Base-by-base conservation (phyloP, 2,797 vertebrate genomes). In the Mormyrops boulengeri region DNA sequence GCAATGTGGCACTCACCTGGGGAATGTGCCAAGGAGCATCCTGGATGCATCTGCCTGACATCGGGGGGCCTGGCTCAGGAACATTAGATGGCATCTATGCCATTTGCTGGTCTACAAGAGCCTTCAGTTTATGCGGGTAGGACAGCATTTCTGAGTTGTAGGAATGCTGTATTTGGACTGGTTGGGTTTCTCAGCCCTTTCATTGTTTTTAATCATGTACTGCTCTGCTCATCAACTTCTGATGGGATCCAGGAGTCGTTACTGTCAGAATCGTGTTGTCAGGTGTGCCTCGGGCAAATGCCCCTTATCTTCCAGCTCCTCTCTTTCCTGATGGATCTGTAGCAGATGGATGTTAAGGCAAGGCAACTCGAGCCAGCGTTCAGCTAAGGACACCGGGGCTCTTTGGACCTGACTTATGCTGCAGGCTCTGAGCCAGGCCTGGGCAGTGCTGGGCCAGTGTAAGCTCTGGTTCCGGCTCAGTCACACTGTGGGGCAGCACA, bases 401-500 rank as follows among this genome's bases (percentile, higher is more conserved):
- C 41, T 41, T 11, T 77, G 69, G 41, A 82, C 41, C 41, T 82
- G 77, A 41, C 77, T 82, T 22, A 4, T 82, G 49, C 49, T 52
- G 49, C 84, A 85, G 84, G 84, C 80, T 84, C 80, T 34, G 47
- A 85, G 49, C 84, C 22, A 85, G 84, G 44, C n/a, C 84, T 34
- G 84, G 49, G 84, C 47, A 52, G 49, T 85, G 11, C 80, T 22
- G 44, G 80, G 44, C 44, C 44, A 50, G 44, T 19, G 80, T 50
- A 50, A 50, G 80, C 47, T 77, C 69, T 77, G 69, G 69, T 77
- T 41, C 69, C 12, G 69, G 69, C 69, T 77, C 69, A 89, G 57
- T 87, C 85, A 88, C 87, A 80, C 88, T 89, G 82, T 52, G 88
- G 89, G 84, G 90, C 88, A 47, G 41, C 19, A 6, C 77, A n/a